A percentile compares a stretch with the other conserved stretches of the same genome.
Evolutionary conservation across 2,113 vertebrate genomes (phyloP).

Genomic region (Polyodon spathula): DNA sequence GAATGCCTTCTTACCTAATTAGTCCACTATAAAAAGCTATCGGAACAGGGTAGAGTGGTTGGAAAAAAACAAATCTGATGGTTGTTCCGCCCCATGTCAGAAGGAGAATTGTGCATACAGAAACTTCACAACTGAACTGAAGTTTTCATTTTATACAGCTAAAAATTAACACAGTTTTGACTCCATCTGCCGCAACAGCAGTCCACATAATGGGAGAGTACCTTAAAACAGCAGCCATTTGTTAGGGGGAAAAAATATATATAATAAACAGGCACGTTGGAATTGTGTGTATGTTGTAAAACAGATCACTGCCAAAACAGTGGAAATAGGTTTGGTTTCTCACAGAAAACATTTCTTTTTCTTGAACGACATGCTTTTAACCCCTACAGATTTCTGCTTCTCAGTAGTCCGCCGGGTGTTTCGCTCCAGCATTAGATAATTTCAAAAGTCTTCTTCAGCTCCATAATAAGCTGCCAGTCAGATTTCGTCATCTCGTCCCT

Average conservation of each 20-base stretch:
- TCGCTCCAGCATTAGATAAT: slow-evolving; percentile 71
- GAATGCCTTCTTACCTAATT: too few species aligned
- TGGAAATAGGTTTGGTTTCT: slow-evolving; percentile 81
- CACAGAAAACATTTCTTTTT: slow-evolving; percentile 72
- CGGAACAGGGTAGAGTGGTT: too few species aligned
- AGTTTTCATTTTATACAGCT: too few species aligned
- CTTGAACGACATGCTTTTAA: slow-evolving; percentile 1
- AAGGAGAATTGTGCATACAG: too few species aligned
- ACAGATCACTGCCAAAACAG: slow-evolving; percentile 81
- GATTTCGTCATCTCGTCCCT: slow-evolving; percentile 94
- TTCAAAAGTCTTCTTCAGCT: slow-evolving; percentile 97
- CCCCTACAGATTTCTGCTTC: background rate
- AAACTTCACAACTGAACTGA: too few species aligned
- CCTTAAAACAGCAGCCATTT: slow-evolving; percentile 4
- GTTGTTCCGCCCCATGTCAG: too few species aligned
- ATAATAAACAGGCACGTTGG: slow-evolving; percentile 69
- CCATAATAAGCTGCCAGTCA: slow-evolving; percentile 97
- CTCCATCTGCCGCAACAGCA: too few species aligned
- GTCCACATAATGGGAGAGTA: slow-evolving; percentile 3
- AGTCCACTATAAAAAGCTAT: too few species aligned
- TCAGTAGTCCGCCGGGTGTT: background rate
- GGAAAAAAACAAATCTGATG: too few species aligned
- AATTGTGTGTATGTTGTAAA: slow-evolving; percentile 63
- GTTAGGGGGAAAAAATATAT: slow-evolving; percentile 28
- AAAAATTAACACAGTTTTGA: too few species aligned